phyloP scores from a whole-genome alignment of 2,797 vertebrate genomes.

The Dromococcyx pavoninus region DNA sequence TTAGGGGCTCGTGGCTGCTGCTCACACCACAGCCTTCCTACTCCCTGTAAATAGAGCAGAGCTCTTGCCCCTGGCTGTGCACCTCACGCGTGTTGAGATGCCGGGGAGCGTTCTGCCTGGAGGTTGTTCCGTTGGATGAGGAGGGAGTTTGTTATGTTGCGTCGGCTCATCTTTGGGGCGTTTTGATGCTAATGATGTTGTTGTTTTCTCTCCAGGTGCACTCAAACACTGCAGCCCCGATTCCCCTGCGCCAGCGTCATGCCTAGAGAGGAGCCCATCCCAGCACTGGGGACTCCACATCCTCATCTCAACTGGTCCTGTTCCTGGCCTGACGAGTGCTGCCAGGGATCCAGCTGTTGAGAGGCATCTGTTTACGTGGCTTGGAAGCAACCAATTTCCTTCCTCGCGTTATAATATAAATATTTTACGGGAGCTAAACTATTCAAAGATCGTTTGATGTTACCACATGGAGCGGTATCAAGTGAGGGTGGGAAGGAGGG shows the following conservation, averaged over 20 bases:
- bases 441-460: not conserved
- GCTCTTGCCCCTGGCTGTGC: not conserved
- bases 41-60: accelerated
- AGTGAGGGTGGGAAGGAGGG: conserved; percentile 8
- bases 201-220: not conserved
- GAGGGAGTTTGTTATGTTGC: accelerated
- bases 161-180: accelerated
- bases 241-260: no score
- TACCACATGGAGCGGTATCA: conserved; percentile 11
- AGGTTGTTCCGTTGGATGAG: not conserved
- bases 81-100: not conserved
- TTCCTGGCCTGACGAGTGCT: not conserved
- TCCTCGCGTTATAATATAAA: not conserved
- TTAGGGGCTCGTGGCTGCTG: not conserved
- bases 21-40: accelerated
- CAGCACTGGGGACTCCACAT: accelerated
- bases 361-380: conserved; percentile 6
- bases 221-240: no score
- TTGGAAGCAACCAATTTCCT: conserved; percentile 27
- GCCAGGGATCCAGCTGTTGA: conserved; percentile 37
- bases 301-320: accelerated
- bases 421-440: conserved; percentile 37
- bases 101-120: accelerated
- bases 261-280: accelerated
- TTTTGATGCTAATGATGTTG: accelerated